Evolutionary conservation across 2,888 invertebrate species (phyloP).

Genomic region (Saturnia pavonia): DNA sequence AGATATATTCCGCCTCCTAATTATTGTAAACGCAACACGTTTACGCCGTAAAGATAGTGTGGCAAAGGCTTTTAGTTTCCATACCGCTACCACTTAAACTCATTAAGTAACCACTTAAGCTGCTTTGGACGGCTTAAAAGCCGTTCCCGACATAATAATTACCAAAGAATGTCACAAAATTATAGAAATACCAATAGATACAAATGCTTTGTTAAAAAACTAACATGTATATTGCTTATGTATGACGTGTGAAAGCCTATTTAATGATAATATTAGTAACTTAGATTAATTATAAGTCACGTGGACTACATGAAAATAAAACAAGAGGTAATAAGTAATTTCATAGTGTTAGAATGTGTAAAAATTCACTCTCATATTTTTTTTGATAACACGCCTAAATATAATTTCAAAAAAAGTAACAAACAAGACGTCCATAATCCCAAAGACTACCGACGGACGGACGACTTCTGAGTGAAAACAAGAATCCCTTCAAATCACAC

Average conservation of each 20-base stretch:
- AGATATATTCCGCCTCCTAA: constrained; percentile 34
- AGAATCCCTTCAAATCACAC: constrained; percentile 1
- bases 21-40: constrained; percentile 39
- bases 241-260: not conserved
- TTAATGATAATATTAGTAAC: not conserved
- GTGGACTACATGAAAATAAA: no score
- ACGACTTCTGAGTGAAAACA: constrained; percentile 11
- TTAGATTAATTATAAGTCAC: no score
- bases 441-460: not conserved
- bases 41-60: constrained; percentile 42
- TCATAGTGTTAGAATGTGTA: no score
- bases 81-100: constrained; percentile 38
- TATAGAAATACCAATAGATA: not conserved
- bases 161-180: constrained; percentile 16
- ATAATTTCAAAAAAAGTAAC: no score
- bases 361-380: no score
- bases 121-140: constrained; percentile 16
- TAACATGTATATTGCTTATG: not conserved
- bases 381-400: no score
- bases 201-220: not conserved
- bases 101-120: constrained; percentile 38
- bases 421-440: constrained; percentile 2
- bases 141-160: constrained; percentile 16
- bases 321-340: no score
- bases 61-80: constrained; percentile 33